Percentiles rank a stretch among this genome's conserved stretches.
phyloP scores from a whole-genome alignment of 2,113 vertebrate species.

The Ranitomeya variabilis region DNA sequence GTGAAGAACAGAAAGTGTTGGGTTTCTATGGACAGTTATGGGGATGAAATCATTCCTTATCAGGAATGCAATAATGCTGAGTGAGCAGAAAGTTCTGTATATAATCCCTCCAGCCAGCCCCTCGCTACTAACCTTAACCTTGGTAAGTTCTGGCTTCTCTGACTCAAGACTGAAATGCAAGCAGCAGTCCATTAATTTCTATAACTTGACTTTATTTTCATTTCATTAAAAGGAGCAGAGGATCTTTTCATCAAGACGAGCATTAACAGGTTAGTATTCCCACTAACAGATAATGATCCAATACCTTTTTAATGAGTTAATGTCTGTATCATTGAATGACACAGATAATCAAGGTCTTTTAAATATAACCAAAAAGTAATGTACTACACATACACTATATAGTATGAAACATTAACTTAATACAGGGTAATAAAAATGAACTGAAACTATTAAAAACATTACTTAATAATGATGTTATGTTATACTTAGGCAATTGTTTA shows the following conservation, averaged over 20 bases:
- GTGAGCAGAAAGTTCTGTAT: neutral
- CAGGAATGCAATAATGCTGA: constrained; percentile 1
- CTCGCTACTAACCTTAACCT: neutral
- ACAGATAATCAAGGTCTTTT: too few species aligned
- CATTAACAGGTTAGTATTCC: neutral
- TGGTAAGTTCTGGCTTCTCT: constrained; percentile 20
- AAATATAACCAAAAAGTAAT: too few species aligned
- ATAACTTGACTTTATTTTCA: neutral
- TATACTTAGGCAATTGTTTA: too few species aligned
- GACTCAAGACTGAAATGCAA: neutral
- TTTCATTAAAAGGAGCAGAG: neutral
- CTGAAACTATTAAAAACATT: too few species aligned
- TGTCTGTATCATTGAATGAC: too few species aligned
- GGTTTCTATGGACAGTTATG: constrained; percentile 34
- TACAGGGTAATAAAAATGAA: too few species aligned
- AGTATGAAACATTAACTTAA: too few species aligned
- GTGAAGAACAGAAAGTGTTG: constrained; percentile 20
- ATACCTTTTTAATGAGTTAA: too few species aligned
- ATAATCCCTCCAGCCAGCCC: neutral
- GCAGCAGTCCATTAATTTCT: neutral
- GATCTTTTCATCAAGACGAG: constrained; percentile 3
- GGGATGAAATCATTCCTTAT: neutral
- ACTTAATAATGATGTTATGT: too few species aligned
- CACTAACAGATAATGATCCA: neutral
- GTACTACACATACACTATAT: too few species aligned